Evolutionary conservation across 2,113 vertebrate genomes (phyloP).

Genomic region (Gobius niger): DNA sequence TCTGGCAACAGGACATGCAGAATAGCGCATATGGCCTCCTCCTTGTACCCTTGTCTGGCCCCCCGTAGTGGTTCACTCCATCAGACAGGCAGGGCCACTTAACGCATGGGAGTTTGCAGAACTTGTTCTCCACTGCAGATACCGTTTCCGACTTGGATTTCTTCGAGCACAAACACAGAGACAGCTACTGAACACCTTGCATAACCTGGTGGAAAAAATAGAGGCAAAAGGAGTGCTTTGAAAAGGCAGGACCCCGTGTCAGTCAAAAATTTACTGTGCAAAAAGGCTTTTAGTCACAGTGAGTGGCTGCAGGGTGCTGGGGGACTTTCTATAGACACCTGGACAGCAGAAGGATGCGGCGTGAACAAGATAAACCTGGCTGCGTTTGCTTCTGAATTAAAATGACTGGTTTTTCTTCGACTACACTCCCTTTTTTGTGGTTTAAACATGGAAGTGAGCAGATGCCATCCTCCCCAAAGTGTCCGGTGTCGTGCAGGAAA

Average conservation of each 20-base stretch:
- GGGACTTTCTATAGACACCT: constrained; percentile 36
- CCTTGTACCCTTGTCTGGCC: constrained; percentile 47
- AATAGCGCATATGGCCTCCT: constrained; percentile 31
- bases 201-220: constrained; percentile 50
- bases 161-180: constrained; percentile 15
- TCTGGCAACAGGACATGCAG: neutral
- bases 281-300: constrained; percentile 59
- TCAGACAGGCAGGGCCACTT: constrained; percentile 65
- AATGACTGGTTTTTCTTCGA: constrained; percentile 44
- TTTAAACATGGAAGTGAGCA: constrained; percentile 64
- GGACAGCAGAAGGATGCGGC: constrained; percentile 34
- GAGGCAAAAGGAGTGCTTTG: constrained; percentile 49
- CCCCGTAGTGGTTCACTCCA: constrained; percentile 80
- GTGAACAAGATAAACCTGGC: constrained; percentile 11
- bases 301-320: constrained; percentile 29
- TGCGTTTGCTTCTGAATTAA: constrained; percentile 25
- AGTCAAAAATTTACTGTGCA: constrained; percentile 40
- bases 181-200: constrained; percentile 38
- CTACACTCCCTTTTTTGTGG: constrained; percentile 35
- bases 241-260: constrained; percentile 44
- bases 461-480: constrained; percentile 60
- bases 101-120: constrained; percentile 27
- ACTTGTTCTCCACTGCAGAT: constrained; percentile 45
- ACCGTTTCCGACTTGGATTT: constrained; percentile 45
- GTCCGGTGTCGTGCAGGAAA: constrained; percentile 50